Evolutionary conservation across 2,113 vertebrate species (phyloP).

Genomic region (Coptodon rendalli): DNA sequence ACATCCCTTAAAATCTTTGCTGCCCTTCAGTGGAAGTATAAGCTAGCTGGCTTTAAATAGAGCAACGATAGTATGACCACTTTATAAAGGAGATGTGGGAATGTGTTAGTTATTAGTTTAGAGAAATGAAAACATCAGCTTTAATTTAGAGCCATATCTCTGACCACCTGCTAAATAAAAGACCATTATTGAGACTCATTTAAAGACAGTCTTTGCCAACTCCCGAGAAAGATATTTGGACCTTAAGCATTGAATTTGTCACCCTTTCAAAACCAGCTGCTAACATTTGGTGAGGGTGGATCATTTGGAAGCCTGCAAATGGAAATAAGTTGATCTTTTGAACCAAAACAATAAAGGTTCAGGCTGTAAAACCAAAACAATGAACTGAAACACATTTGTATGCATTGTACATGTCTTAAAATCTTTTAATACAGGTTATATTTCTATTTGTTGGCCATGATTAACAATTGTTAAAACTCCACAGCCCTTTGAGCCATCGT

Average conservation of each 20-base stretch:
- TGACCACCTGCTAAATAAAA: background rate
- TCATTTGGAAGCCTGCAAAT: fast-evolving
- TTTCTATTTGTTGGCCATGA: background rate
- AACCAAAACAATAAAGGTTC: background rate
- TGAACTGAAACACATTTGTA: background rate
- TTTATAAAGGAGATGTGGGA: background rate
- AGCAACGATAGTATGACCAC: background rate
- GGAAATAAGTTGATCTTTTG: background rate
- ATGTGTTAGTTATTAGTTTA: background rate
- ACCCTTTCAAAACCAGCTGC: background rate
- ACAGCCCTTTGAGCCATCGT: background rate
- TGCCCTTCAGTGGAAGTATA: background rate
- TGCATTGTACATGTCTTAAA: background rate
- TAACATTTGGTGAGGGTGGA: fast-evolving
- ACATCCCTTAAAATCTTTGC: background rate
- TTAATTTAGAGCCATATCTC: background rate
- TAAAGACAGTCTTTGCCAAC: background rate
- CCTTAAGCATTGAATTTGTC: background rate
- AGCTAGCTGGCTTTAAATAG: background rate
- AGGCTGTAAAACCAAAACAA: background rate
- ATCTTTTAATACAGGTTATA: background rate
- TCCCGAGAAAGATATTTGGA: background rate
- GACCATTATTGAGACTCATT: background rate
- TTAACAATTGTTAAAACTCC: background rate
- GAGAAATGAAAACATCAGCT: background rate